Evolutionary conservation across 2,113 vertebrate genomes (phyloP), one percentile per base, ranked within the genome.

Genomic region (Callipepla squamata): DNA sequence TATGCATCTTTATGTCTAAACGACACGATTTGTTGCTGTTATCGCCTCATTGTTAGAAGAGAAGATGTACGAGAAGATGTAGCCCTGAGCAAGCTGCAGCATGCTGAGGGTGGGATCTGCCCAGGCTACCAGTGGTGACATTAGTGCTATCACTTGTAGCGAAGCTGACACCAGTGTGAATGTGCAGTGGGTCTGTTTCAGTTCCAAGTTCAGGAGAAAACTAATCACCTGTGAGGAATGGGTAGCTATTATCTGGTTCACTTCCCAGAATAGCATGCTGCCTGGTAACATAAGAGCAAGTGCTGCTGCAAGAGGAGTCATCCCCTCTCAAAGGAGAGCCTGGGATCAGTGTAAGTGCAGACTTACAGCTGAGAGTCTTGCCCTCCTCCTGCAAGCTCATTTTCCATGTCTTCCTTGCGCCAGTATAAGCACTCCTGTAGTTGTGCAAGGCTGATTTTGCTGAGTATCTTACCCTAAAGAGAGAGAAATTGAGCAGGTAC

Each of bases 211-310:
- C 5, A 47, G 65, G 0, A 67, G 83, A 13, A 58, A 59, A 36
- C 18, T 42, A 11, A 18, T 8, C 1, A 1, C 7, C 14, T 67
- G 7, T 47, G 66, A 67, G 69, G 28, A 59, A 19, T 8, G 21
- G 34, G 38, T 70, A 1, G 1, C 50, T 44, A 6, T 16, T 30
- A 14, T 3, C 32, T 4, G 13, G 38, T 45, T 81, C n/a, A 7
- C 40, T 66, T 57, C 40, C 53, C 75, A 5, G 65, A 47, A 69
- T 11, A 51, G 32, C 13, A 63, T 34, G 32, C 28, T 51, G 38
- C 16, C 0, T 8, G 42, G 51, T 20, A 6, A 16, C 0, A 0
- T 5, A 17, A 30, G 57, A 68, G 12, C 17, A 30, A 7, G 38
- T 34, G 9, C 48, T 40, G 72, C 79, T 58, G 86, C 59, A 5